Conservation (phyloP, 2,113 vertebrate species). For the Gila orcuttii region DNA sequence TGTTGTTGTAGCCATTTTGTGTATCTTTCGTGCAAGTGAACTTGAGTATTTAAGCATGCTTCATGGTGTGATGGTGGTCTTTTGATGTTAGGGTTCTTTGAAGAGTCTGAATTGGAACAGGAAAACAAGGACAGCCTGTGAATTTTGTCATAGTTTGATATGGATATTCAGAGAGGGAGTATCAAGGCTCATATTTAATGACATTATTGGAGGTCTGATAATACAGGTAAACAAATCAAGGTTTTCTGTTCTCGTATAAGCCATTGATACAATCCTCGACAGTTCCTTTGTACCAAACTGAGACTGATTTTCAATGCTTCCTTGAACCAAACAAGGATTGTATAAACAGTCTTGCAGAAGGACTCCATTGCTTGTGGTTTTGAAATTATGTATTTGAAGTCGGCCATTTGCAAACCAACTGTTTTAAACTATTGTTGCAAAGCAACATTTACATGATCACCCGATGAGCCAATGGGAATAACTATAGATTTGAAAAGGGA, state of each 20-base stretch:
- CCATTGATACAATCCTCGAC: background rate
- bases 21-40: constrained; percentile 9
- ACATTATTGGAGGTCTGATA: background rate
- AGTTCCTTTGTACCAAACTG: background rate
- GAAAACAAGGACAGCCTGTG: background rate
- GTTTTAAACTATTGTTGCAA: constrained; percentile 58
- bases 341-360: constrained; percentile 41
- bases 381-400: constrained; percentile 15
- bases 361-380: constrained; percentile 34
- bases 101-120: constrained; percentile 7
- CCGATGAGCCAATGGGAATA: constrained; percentile 42
- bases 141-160: background rate
- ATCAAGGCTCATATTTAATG: background rate
- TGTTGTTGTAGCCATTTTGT: constrained; percentile 27
- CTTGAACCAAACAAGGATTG: constrained; percentile 46
- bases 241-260: background rate
- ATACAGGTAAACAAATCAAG: background rate
- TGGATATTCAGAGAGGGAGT: constrained; percentile 6
- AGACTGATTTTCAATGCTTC: constrained; percentile 44
- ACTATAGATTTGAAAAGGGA: constrained; percentile 28
- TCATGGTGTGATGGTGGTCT: constrained; percentile 22
- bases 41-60: constrained; percentile 38
- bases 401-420: constrained; percentile 30
- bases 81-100: constrained; percentile 3
- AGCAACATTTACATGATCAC: constrained; percentile 53